Percentiles rank a stretch among this genome's conserved stretches.
These are phyloP conservation scores for Bombus superbus DNA, from an alignment of 1,140 invertebrate genomes.

Conservation along the genomic window DNA sequence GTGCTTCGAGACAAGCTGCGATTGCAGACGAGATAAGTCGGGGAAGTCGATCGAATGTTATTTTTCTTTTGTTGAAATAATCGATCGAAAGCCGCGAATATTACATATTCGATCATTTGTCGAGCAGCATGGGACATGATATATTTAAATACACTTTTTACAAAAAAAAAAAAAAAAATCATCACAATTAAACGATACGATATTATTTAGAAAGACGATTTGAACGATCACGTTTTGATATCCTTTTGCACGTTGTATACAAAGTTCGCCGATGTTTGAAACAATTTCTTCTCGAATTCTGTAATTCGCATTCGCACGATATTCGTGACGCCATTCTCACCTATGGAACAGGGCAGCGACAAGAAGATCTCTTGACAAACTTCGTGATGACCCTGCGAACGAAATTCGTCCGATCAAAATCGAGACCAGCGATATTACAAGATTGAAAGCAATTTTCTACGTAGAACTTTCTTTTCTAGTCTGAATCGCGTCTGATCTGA, in stretches of 20 bases:
- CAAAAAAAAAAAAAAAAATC: slow-evolving; percentile 8
- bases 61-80: background rate
- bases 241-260: slow-evolving; percentile 79
- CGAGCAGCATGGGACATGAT: background rate
- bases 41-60: background rate
- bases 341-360: slow-evolving; percentile 84
- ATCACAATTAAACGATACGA: slow-evolving; percentile 7
- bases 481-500: no score
- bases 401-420: background rate
- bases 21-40: background rate
- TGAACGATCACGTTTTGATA: slow-evolving; percentile 55
- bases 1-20: background rate
- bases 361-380: slow-evolving; percentile 85
- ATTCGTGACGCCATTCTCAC: slow-evolving; percentile 84
- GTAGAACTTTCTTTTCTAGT: no score
- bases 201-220: background rate
- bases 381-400: slow-evolving; percentile 83
- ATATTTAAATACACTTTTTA: slow-evolving; percentile 42
- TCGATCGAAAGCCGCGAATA: background rate
- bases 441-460: background rate
- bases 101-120: background rate
- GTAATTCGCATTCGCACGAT: slow-evolving; percentile 84
- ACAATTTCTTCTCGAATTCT: slow-evolving; percentile 81
- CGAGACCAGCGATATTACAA: no score
- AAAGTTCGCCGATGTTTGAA: slow-evolving; percentile 81